Evolutionary conservation across 2,113 vertebrate genomes (phyloP), one percentile per base, ranked within the genome.

Genomic region (Strix uralensis): DNA sequence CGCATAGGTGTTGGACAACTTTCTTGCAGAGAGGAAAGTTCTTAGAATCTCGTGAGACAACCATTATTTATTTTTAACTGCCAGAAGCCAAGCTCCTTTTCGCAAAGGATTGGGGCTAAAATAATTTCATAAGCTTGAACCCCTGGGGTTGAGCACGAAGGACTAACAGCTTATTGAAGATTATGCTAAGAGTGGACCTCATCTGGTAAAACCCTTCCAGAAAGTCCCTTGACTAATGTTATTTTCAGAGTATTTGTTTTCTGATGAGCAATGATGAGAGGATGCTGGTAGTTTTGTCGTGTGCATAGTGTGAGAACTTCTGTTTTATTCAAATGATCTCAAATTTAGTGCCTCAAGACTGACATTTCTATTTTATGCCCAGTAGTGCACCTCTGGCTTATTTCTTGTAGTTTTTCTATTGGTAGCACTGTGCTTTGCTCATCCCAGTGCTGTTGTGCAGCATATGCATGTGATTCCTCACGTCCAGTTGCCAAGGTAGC

Each of bases 1-100:
- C 6, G 3, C 5, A 1, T 4, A 9, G 42, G 11, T 38, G 46
- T 16, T 6, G 0, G 27, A 1, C 25, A 4, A 0, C 23, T 55
- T 18, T 5, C 19, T 4, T 5, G 6, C 8, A 0, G 65, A 17
- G 4, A 3, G 16, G 10, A 2, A n/a, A 14, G 32, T 2, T 2
- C 58, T 5, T 6, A 0, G 26, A 18, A 46, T 47, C 19, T 47
- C n/a, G 42, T 10, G 6, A 30, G 8, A 5, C 21, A 3, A 0
- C 15, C 17, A 0, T 3, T 44, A 2, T 27, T 62, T 38, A 1
- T 34, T 47, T 14, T 22, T 7, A 17, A 13, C 65, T n/a, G 46
- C 3, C 11, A 22, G 36, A 34, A 18, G 27, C n/a, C 7, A 11
- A 42, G 30, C 29, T 38, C 5, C 30, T 55, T 30, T 32, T 23